Percentiles rank a stretch among this genome's conserved stretches.
Evolutionary conservation across 2,797 vertebrate species (phyloP).

Genomic region (Sebastes vulpes): DNA sequence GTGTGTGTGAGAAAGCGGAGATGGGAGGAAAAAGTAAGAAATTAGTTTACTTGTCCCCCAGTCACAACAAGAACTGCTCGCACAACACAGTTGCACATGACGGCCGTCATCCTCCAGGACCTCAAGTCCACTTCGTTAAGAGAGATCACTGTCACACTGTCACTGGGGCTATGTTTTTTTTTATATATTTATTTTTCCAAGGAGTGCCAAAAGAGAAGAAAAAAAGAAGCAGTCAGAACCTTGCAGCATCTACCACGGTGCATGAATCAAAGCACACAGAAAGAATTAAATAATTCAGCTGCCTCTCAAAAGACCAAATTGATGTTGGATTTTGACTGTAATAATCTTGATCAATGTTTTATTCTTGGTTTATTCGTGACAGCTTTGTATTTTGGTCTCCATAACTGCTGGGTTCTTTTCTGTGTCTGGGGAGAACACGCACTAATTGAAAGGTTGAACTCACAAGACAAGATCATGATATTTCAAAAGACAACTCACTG

Average conservation of each 20-base stretch:
- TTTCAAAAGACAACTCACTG: background rate
- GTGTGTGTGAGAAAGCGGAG: background rate
- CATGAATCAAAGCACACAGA: conserved; percentile 6
- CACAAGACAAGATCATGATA: background rate
- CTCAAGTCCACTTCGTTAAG: conserved; percentile 41
- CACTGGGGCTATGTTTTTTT: conserved; percentile 4
- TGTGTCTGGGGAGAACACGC: background rate
- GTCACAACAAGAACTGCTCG: conserved; percentile 23
- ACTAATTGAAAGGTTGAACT: background rate
- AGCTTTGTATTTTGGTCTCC: background rate
- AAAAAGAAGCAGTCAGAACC: background rate
- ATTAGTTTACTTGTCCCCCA: conserved; percentile 28
- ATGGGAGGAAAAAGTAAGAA: conserved; percentile 18
- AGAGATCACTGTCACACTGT: conserved; percentile 37
- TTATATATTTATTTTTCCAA: background rate
- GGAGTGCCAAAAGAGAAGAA: background rate
- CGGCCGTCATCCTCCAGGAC: conserved; percentile 23
- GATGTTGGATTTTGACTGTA: background rate
- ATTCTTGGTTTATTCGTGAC: background rate
- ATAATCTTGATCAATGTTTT: background rate
- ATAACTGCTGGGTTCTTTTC: background rate
- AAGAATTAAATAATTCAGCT: conserved; percentile 8
- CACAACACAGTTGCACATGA: conserved; percentile 41
- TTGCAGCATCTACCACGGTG: background rate
- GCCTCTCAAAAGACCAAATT: background rate